Conservation (phyloP, 2,113 vertebrate species). For the Euleptes europaea region DNA sequence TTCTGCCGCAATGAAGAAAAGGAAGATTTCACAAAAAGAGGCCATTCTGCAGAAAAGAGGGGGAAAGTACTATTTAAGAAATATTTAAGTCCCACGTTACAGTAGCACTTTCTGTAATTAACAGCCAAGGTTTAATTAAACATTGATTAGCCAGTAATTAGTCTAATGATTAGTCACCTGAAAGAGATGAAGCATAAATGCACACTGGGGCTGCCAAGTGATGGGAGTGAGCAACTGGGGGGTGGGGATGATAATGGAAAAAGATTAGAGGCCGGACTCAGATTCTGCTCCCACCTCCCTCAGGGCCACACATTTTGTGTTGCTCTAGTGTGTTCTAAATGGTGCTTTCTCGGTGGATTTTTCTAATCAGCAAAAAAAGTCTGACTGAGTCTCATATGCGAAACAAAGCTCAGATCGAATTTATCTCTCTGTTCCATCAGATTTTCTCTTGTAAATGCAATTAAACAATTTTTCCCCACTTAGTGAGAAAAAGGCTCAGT, state of each 20-base stretch:
- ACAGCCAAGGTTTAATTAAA: conserved; percentile 90
- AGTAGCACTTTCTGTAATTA: conserved; percentile 81
- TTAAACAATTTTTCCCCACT: conserved; percentile 58
- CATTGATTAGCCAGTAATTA: conserved; percentile 92
- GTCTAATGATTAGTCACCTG: conserved; percentile 86
- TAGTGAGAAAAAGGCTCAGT: conserved; percentile 53
- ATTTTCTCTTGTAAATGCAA: conserved; percentile 72
- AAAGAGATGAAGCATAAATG: conserved; percentile 75
- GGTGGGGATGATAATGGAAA: conserved; percentile 39
- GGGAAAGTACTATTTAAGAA: conserved; percentile 28
- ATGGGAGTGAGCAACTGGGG: conserved; percentile 42
- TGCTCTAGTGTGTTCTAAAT: conserved; percentile 76
- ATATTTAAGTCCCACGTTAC: conserved; percentile 62
- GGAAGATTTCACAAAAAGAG: background rate
- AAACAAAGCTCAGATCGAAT: conserved; percentile 69
- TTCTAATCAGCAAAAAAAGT: conserved; percentile 74
- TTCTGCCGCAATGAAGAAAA: background rate
- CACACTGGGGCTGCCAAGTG: conserved; percentile 63
- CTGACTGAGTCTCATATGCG: conserved; percentile 74
- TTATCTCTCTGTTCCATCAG: conserved; percentile 71
- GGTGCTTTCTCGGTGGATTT: conserved; percentile 75
- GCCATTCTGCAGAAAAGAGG: conserved; percentile 44
- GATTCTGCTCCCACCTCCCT: conserved; percentile 71
- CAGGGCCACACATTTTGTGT: conserved; percentile 69
- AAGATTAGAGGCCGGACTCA: conserved; percentile 68